Base-by-base conservation (phyloP, 2,888 invertebrate species). In the Yponomeuta malinellus region DNA sequence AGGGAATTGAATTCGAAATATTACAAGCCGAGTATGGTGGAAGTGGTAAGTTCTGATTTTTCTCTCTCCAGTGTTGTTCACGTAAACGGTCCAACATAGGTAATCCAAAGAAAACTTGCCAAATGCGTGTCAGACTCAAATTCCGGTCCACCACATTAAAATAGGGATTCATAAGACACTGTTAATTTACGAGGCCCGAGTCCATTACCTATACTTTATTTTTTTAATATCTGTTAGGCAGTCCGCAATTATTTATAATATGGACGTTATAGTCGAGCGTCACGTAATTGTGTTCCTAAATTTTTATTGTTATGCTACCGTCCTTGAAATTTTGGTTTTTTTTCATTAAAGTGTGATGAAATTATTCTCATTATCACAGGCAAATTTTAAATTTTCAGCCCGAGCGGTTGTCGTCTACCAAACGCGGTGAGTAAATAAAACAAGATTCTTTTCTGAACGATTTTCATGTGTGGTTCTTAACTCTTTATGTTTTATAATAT, bases 1-100 rank as follows among this genome's bases (percentile, higher is more conserved):
- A 87, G 80, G 71, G 88, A 88, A 37, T 73, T 88, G 1, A 75
- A 70, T 3, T 81, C 88, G 0, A 88, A 86, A 72, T 89, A 83
- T 71, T 89, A 81, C 74, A 89, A 82, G 73, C 86, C 87, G 0
- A 88, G 83, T 71, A 59, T 79, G 0, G 73, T 73, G 0, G 85
- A 86, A 3, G 74, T 87, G 79, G 88, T 86, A 72, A 76, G 80
- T 74, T 59, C 1, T 59, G 15, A 15, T n/a, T n/a, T 64, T 64
- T 64, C 29, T 64, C 43, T 43, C 43, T 33, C 5, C 43, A 8
- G 43, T 43, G 43, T 4, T 33, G 33, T 33, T 33, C 33, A 43
- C 43, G 6, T 43, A 43, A 43, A 43, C 43, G 5, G 63, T 63
- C 23, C 23, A 23, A 23, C 23, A 23, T 23, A 23, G 23, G 23